Evolutionary conservation across 2,113 vertebrate species (phyloP), one percentile per base, ranked within the genome.

Genomic region (Pollimyrus isidori): DNA sequence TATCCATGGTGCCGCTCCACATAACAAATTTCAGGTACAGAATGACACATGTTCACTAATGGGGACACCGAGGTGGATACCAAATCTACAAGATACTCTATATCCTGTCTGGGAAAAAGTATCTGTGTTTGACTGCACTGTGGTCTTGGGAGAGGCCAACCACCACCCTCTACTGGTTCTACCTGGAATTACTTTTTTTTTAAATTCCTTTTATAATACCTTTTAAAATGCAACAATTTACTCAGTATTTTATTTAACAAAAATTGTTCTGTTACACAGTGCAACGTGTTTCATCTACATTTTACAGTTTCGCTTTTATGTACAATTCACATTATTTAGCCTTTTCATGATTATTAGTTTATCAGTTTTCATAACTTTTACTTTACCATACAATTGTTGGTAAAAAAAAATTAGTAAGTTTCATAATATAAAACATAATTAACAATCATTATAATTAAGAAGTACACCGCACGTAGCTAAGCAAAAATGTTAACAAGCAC

Each of bases 161-260:
- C 26, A 26, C 80, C 80, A 7, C 89, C 84, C 86, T 45, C 89
- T 89, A 49, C 35, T 87, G 82, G 83, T n/a, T 69, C 7, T 23
- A 49, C 10, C 49, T 56, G 73, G 49, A 26, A 89, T 76, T 83
- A 13, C 0, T 3, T 30, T 26, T n/a, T n/a, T 69, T 69, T 11
- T 0, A 56, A 56, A 6, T 56, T 56, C 53, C 53, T 5, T 56
- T 56, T 56, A 35, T 35, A 56, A 21, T 56, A 56, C 26, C n/a
- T 69, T 69, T 69, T 69, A 4, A 30, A 69, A 69, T 69, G 62
- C 1, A 13, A 1, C 9, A 30, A 4, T 69, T 69, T 69, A 10
- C 9, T 30, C 62, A 13, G n/a, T 26, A 65, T 15, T 69, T 69
- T 80, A 80, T 80, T 80, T 80, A 35, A 76, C 0, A 1, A 2